These are phyloP conservation scores for Cephus cinctus DNA, from an alignment of 1,140 invertebrate genomes.

Conservation along the genomic window DNA sequence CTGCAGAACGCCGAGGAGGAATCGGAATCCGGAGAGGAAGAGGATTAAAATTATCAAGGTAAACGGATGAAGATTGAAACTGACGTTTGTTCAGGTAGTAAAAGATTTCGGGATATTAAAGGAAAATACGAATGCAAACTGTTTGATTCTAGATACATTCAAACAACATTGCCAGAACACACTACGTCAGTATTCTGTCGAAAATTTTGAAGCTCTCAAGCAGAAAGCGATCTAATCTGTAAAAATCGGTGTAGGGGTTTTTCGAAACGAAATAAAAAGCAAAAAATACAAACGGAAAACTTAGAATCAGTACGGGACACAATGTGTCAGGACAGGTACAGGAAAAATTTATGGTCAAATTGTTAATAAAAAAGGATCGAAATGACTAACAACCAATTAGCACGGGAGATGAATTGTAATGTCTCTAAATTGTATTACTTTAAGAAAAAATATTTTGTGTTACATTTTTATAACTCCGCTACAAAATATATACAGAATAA, in stretches of 20 bases:
- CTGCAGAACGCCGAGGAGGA: slow-evolving; percentile 94
- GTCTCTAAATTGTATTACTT: slow-evolving; percentile 52
- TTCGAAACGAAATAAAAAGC: slow-evolving; percentile 6
- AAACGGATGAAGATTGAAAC: no score
- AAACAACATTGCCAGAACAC: slow-evolving; percentile 45
- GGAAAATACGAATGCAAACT: no score
- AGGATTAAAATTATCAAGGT: slow-evolving; percentile 41
- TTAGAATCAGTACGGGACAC: slow-evolving; percentile 22
- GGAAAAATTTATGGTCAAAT: slow-evolving; percentile 28
- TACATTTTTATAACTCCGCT: slow-evolving; percentile 55
- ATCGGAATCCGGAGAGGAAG: slow-evolving; percentile 58
- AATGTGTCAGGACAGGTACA: slow-evolving; percentile 25
- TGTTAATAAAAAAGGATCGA: slow-evolving; percentile 17
- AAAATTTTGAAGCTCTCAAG: slow-evolving; percentile 22
- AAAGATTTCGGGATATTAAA: no score
- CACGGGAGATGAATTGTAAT: slow-evolving; percentile 43
- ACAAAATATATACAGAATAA: slow-evolving; percentile 49
- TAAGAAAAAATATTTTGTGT: slow-evolving; percentile 53
- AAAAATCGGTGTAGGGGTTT: slow-evolving; percentile 4
- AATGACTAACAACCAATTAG: slow-evolving; percentile 26
- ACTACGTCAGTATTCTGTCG: slow-evolving; percentile 38
- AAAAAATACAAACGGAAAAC: slow-evolving; percentile 5
- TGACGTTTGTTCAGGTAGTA: no score
- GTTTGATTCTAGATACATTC: slow-evolving; percentile 29
- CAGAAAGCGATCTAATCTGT: slow-evolving; percentile 11